Percentiles rank a stretch among this genome's conserved stretches.
These are phyloP conservation scores for Halcyon leucocephala DNA, from an alignment of 2,797 vertebrate genomes.

Conservation along the genomic window DNA sequence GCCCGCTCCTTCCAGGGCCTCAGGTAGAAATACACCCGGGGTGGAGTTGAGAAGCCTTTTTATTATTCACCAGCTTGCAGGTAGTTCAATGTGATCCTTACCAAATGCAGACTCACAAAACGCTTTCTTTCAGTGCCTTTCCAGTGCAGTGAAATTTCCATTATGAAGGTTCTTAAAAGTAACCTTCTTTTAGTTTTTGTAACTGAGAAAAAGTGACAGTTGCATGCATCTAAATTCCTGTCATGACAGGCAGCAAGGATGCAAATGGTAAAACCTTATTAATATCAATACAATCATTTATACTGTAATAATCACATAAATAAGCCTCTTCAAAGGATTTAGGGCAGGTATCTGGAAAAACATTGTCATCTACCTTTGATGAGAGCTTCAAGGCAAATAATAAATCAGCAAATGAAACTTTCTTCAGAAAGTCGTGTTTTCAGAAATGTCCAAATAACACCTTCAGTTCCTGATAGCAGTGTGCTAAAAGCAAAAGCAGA, in stretches of 20 bases:
- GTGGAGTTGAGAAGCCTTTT: background rate
- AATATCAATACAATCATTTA: slow-evolving; percentile 35
- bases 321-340: slow-evolving; percentile 56
- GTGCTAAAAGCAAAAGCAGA: slow-evolving; percentile 37
- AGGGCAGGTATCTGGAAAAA: slow-evolving; percentile 19
- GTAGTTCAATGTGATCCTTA: background rate
- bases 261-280: slow-evolving; percentile 28
- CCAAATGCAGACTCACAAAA: background rate
- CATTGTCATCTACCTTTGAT: slow-evolving; percentile 56
- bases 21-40: background rate
- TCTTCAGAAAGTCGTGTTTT: background rate
- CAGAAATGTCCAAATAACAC: background rate
- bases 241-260: slow-evolving; percentile 11
- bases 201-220: slow-evolving; percentile 45
- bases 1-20: background rate
- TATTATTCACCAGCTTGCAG: background rate
- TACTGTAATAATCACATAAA: slow-evolving; percentile 61
- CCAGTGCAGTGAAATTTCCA: slow-evolving; percentile 31
- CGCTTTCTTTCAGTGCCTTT: slow-evolving; percentile 9
- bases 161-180: slow-evolving; percentile 37
- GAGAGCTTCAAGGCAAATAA: slow-evolving; percentile 63
- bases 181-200: slow-evolving; percentile 26
- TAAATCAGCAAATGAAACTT: slow-evolving; percentile 53
- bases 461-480: background rate
- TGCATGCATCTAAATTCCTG: slow-evolving; percentile 31